phyloP scores from a whole-genome alignment of 1,140 invertebrate genomes.

The Palaemon carinicauda region DNA sequence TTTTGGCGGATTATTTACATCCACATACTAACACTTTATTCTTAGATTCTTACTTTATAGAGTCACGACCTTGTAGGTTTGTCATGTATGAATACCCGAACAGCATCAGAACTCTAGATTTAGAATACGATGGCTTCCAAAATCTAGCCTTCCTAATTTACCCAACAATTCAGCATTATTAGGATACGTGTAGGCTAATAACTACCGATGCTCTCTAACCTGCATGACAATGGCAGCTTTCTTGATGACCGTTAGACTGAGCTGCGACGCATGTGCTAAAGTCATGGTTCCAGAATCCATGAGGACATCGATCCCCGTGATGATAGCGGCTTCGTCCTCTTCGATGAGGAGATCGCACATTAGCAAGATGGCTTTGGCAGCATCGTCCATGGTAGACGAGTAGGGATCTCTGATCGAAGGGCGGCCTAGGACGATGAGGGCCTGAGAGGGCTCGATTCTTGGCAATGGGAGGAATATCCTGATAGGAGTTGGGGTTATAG shows the following conservation, averaged over 20 bases:
- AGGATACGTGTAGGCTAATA: neutral
- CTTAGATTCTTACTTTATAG: no score
- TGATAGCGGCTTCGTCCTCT: constrained; percentile 27
- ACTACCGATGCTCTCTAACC: neutral
- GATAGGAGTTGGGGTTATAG: neutral
- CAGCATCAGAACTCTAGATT: no score
- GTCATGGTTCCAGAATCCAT: constrained; percentile 35
- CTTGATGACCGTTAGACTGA: constrained; percentile 19
- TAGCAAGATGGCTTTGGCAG: constrained; percentile 11
- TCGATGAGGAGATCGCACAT: constrained; percentile 20
- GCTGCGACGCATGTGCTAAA: constrained; percentile 10
- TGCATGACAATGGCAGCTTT: constrained; percentile 39
- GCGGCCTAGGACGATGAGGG: neutral
- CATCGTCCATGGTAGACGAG: constrained; percentile 25
- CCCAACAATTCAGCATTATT: neutral
- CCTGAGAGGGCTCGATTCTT: neutral
- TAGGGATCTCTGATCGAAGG: constrained; percentile 24
- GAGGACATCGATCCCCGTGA: constrained; percentile 20
- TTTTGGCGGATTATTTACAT: no score
- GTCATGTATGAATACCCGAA: no score
- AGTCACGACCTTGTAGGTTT: no score
- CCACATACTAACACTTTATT: no score
- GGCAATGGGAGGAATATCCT: neutral
- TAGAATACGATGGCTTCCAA: no score
- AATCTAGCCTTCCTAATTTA: no score